Percentiles rank a stretch among this genome's conserved stretches.
These are phyloP conservation scores for Neopelma chrysocephalum DNA, from an alignment of 2,797 vertebrate genomes.

Conservation along the genomic window DNA sequence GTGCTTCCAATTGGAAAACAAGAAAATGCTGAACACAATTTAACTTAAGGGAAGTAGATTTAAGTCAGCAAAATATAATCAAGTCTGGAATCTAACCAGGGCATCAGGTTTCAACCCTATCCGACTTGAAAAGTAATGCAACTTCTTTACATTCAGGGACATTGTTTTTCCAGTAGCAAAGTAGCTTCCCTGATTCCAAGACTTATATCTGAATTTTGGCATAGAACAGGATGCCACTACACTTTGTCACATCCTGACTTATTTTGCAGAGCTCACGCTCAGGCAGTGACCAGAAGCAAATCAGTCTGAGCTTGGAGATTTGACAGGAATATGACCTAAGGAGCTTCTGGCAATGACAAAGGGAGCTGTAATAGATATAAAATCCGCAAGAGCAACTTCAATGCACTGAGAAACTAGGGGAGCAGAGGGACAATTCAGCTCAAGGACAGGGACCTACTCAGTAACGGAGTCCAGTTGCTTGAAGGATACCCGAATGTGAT, in stretches of 20 bases:
- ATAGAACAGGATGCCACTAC: background rate
- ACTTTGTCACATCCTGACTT: background rate
- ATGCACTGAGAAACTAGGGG: background rate
- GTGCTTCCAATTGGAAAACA: background rate
- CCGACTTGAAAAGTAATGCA: conserved; percentile 16
- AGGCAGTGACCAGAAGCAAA: background rate
- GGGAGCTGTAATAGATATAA: background rate
- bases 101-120: background rate
- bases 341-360: background rate
- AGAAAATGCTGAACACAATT: conserved; percentile 3
- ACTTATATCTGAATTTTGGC: background rate
- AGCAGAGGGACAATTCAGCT: background rate
- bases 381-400: background rate
- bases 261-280: background rate
- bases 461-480: background rate
- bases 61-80: conserved; percentile 36
- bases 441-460: background rate
- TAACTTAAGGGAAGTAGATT: background rate
- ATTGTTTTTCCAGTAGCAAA: background rate
- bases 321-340: background rate
- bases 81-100: conserved; percentile 19
- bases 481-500: background rate
- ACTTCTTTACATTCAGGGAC: background rate
- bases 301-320: background rate
- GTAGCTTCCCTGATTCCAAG: background rate